Percentiles rank a stretch among this genome's conserved stretches.
Evolutionary conservation across 1,140 invertebrate genomes (phyloP).

Genomic region (Eumaeus atala): DNA sequence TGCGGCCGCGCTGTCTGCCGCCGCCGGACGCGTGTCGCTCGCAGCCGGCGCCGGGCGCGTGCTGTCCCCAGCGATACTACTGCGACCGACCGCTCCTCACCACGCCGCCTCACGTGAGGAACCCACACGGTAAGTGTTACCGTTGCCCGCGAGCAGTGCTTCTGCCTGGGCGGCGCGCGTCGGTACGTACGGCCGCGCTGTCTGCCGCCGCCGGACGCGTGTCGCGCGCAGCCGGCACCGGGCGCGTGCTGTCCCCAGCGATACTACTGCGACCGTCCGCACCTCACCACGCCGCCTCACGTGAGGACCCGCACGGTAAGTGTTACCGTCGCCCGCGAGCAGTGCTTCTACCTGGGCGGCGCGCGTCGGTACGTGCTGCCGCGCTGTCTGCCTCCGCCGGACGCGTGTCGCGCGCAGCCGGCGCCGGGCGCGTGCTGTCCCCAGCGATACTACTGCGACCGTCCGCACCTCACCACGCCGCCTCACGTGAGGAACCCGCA

Average conservation of each 20-base stretch:
- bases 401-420: constrained; percentile 82
- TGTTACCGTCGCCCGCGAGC: constrained; percentile 84
- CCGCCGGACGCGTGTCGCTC: constrained; percentile 83
- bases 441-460: constrained; percentile 85
- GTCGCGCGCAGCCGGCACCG: constrained; percentile 78
- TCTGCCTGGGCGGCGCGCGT: too few species aligned
- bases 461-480: constrained; percentile 43
- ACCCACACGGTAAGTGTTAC: constrained; percentile 40
- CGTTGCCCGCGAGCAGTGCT: too few species aligned
- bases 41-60: constrained; percentile 81
- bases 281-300: constrained; percentile 37
- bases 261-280: constrained; percentile 82
- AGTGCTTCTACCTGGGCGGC: constrained; percentile 90
- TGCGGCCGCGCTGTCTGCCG: constrained; percentile 87
- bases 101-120: constrained; percentile 26
- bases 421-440: constrained; percentile 87
- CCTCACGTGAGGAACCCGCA: constrained; percentile 30
- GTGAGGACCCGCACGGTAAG: constrained; percentile 85
- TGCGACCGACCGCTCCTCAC: constrained; percentile 75
- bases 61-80: constrained; percentile 89
- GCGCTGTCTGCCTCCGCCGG: constrained; percentile 83
- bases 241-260: constrained; percentile 88
- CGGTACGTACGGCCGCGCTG: constrained; percentile 88
- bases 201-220: constrained; percentile 84
- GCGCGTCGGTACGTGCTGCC: constrained; percentile 86